These are phyloP conservation scores for Pantherophis alleghaniensis DNA, from an alignment of 2,797 vertebrate genomes.

Conservation along the genomic window DNA sequence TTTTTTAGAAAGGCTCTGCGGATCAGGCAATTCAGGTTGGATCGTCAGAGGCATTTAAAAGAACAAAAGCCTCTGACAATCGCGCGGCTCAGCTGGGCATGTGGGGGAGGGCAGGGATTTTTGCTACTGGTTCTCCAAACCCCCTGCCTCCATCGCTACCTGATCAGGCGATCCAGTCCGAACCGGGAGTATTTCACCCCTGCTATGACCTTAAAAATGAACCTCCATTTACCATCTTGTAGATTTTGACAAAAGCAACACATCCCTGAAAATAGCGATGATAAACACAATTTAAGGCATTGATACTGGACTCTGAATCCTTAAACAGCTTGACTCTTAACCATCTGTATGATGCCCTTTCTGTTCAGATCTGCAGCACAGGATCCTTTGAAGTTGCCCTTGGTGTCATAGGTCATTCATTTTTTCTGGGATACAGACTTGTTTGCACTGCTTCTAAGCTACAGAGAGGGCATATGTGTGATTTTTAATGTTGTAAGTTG, in stretches of 20 bases:
- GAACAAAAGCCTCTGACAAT: no score
- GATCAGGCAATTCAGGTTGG: no score
- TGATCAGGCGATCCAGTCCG: no score
- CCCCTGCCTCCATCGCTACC: no score
- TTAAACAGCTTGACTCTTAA: neutral
- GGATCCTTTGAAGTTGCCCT: neutral
- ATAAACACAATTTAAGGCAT: neutral
- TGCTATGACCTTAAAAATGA: neutral
- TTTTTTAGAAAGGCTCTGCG: no score
- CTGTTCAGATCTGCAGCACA: neutral
- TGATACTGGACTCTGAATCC: neutral
- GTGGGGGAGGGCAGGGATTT: no score
- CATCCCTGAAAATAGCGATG: neutral
- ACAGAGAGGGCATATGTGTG: neutral
- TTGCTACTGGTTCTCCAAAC: no score
- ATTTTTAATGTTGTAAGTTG: neutral
- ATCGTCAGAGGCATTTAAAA: no score
- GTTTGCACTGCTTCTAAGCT: neutral
- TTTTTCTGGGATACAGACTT: neutral
- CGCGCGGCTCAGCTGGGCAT: no score
- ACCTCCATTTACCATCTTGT: neutral
- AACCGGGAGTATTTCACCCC: no score
- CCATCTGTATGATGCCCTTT: neutral
- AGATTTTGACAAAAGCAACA: neutral
- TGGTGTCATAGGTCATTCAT: neutral